phyloP scores from a whole-genome alignment of 2,888 invertebrate genomes.

The Phaedon cochleariae region DNA sequence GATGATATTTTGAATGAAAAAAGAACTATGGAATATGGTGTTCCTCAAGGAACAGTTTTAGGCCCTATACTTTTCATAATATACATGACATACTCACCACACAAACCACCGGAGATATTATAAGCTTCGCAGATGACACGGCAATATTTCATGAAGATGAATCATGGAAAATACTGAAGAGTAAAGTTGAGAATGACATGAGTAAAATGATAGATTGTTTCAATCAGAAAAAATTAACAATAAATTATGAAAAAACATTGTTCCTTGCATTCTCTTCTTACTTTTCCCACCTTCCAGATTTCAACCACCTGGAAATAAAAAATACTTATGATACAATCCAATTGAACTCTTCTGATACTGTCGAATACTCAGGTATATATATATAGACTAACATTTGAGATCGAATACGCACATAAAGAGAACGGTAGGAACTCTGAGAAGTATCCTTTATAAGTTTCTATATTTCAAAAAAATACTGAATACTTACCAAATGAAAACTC shows the following conservation, averaged over 20 bases:
- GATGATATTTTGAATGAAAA: no score
- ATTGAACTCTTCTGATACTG: constrained; percentile 1
- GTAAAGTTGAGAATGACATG: constrained; percentile 5
- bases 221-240: not conserved
- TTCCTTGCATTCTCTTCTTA: not conserved
- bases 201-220: constrained; percentile 4
- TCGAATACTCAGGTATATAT: not conserved
- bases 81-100: no score
- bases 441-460: not conserved
- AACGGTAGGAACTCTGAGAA: not conserved
- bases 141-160: no score
- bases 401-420: constrained; percentile 3
- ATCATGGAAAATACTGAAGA: not conserved
- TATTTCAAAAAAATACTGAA: constrained; percentile 1
- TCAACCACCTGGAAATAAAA: not conserved
- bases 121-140: no score
- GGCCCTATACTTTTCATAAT: no score
- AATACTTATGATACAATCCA: not conserved
- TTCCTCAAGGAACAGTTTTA: no score
- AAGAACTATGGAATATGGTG: no score
- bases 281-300: not conserved
- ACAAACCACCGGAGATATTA: no score
- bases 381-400: constrained; percentile 4
- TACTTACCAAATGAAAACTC: constrained; percentile 9
- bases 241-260: not conserved